Evolutionary conservation across 1,140 invertebrate genomes (phyloP).

Genomic region (Andrena cerasifolii): DNA sequence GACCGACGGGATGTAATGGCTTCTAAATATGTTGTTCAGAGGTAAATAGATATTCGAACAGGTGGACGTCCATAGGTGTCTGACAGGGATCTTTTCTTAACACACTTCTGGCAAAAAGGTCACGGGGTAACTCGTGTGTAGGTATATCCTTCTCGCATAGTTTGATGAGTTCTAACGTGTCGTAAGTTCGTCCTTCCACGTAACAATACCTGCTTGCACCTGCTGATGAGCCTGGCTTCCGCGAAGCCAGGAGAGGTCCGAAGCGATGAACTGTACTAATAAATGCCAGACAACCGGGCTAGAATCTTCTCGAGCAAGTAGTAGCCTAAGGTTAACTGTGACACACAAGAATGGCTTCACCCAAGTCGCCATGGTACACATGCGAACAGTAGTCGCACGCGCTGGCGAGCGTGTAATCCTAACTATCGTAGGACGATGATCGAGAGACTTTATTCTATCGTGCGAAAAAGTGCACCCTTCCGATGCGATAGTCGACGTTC

Average conservation of each 20-base stretch:
- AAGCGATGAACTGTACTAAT: constrained; percentile 74
- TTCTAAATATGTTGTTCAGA: no score
- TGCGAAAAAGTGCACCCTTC: constrained; percentile 11
- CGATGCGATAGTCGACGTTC: no score
- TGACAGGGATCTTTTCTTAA: constrained; percentile 37
- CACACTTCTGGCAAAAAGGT: constrained; percentile 42
- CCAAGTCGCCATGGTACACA: neutral
- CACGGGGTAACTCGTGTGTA: constrained; percentile 35
- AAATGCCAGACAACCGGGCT: constrained; percentile 66
- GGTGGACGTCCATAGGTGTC: neutral
- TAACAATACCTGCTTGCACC: neutral
- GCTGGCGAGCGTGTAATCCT: constrained; percentile 18
- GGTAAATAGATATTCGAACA: constrained; percentile 1
- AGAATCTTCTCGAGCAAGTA: constrained; percentile 33
- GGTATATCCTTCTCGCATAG: neutral
- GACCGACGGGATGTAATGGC: no score
- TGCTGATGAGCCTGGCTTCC: constrained; percentile 14
- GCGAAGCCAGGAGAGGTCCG: constrained; percentile 49
- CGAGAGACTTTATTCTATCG: constrained; percentile 16
- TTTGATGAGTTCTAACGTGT: neutral
- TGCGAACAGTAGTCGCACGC: neutral
- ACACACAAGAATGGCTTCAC: constrained; percentile 57
- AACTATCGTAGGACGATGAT: constrained; percentile 15
- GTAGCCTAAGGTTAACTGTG: constrained; percentile 66
- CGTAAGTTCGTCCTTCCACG: neutral